These are phyloP conservation scores for Melitaea cinxia DNA, from an alignment of 1,140 invertebrate species.

Conservation along the genomic window DNA sequence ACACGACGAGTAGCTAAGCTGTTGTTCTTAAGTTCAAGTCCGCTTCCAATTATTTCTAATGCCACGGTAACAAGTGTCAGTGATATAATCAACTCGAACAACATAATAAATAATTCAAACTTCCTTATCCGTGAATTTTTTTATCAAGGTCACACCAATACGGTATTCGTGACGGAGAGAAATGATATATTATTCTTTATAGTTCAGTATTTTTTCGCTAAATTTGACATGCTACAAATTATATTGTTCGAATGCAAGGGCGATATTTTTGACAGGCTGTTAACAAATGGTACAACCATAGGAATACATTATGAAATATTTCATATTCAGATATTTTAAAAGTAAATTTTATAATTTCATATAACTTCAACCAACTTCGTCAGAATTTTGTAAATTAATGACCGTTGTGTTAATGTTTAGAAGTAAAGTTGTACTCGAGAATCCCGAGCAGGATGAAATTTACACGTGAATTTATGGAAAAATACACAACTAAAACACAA, in stretches of 20 bases:
- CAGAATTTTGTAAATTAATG: too few species aligned
- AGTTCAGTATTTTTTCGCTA: neutral
- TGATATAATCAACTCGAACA: slow-evolving; percentile 1
- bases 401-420: too few species aligned
- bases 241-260: neutral
- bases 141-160: neutral
- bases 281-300: neutral
- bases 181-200: neutral
- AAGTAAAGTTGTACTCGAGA: too few species aligned
- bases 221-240: neutral
- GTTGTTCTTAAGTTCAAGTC: too few species aligned
- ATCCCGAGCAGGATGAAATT: too few species aligned
- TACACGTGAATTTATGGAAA: too few species aligned
- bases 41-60: neutral
- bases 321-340: too few species aligned
- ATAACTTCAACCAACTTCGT: too few species aligned
- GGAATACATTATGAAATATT: too few species aligned
- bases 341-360: too few species aligned
- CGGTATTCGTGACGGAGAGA: neutral
- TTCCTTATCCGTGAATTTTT: slow-evolving; percentile 6
- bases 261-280: neutral
- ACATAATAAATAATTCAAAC: neutral
- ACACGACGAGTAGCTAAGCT: too few species aligned
- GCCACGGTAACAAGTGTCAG: slow-evolving; percentile 2
- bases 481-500: too few species aligned